phyloP scores from a whole-genome alignment of 1,140 invertebrate species.

The Atta texana region DNA sequence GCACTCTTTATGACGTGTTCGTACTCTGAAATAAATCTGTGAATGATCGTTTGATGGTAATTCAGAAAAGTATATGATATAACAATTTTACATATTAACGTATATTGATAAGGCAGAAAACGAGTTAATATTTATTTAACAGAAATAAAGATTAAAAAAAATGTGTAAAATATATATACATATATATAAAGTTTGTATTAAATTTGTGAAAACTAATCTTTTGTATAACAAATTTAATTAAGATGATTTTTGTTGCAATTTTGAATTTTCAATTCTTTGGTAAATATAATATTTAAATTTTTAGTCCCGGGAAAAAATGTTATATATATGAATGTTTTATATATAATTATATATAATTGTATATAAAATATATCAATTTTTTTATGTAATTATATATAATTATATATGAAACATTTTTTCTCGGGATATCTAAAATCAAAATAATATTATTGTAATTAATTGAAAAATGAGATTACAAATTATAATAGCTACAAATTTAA shows the following conservation, averaged over 20 bases:
- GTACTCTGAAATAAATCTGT: background rate
- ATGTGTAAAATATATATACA: too few relatives aligned
- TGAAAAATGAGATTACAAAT: background rate
- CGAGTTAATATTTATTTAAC: background rate
- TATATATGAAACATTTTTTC: too few relatives aligned
- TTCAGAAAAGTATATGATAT: background rate
- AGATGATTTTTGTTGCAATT: background rate
- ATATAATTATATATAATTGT: background rate
- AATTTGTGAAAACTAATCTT: background rate
- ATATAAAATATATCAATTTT: too few relatives aligned
- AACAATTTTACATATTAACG: background rate
- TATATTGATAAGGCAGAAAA: background rate
- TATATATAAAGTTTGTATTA: background rate
- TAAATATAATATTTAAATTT: slow-evolving; percentile 2
- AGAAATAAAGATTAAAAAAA: too few relatives aligned
- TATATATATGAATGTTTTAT: too few relatives aligned
- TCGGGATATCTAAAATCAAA: too few relatives aligned
- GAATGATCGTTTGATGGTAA: background rate
- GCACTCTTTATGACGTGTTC: too few relatives aligned
- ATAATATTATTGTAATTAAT: background rate
- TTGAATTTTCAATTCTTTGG: background rate
- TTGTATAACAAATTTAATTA: too few relatives aligned
- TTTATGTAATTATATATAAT: too few relatives aligned
- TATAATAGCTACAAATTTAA: background rate
- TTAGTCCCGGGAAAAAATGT: too few relatives aligned